A percentile compares a stretch with the other conserved stretches of the same genome.
phyloP scores from a whole-genome alignment of 1,140 invertebrate species.

The Penaeus indicus region DNA sequence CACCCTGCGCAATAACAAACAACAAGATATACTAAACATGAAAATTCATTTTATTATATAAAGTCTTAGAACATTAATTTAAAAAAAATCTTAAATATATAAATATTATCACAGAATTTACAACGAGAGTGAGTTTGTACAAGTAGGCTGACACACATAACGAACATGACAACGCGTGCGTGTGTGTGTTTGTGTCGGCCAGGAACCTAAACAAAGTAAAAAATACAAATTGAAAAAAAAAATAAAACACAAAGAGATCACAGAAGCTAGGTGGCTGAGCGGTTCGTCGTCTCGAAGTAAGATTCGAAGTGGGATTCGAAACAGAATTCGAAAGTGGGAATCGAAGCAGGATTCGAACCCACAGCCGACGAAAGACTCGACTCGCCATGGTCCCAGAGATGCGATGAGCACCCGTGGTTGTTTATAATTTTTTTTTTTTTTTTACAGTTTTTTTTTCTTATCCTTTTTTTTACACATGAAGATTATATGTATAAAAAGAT shows the following conservation, averaged over 20 bases:
- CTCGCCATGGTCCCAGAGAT: no score
- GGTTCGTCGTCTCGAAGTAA: not conserved
- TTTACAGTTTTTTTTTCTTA: no score
- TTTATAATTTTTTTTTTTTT: no score
- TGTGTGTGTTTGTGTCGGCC: not conserved
- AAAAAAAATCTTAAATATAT: conserved; percentile 57
- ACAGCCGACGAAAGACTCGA: no score
- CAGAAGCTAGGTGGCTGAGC: conserved; percentile 1
- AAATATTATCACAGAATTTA: conserved; percentile 61
- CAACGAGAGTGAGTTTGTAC: conserved; percentile 42
- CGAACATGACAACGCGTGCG: not conserved
- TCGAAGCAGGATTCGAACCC: not conserved
- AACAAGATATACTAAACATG: conserved; percentile 16
- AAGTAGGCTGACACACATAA: not conserved
- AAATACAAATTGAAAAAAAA: no score
- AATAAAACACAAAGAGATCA: conserved; percentile 22
- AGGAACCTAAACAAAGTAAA: conserved; percentile 13
- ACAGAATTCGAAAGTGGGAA: not conserved
- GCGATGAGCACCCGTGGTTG: no score
- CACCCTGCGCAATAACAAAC: not conserved
- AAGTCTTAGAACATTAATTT: conserved; percentile 31
- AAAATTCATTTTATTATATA: conserved; percentile 46
- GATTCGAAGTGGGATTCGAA: not conserved
- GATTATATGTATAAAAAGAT: no score
- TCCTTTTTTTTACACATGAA: no score